These are phyloP conservation scores for Platyscapa corneri DNA, from an alignment of 1,140 invertebrate species.

Conservation along the genomic window DNA sequence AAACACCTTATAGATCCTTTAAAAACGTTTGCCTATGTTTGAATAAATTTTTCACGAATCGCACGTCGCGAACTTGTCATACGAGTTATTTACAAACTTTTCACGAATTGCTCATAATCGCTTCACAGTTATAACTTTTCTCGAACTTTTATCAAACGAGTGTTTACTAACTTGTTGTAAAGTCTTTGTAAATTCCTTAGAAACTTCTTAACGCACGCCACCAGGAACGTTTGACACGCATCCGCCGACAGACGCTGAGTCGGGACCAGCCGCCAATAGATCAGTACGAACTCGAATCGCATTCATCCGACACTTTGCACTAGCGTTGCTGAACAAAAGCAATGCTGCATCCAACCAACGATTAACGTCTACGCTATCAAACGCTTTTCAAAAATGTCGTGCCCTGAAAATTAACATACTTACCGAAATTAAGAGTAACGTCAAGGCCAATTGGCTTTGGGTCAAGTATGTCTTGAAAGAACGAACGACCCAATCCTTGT, in stretches of 20 bases:
- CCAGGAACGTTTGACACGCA: not conserved
- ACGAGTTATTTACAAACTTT: conserved; percentile 20
- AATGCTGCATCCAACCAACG: no score
- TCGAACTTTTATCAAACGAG: not conserved
- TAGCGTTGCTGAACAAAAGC: not conserved
- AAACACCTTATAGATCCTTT: not conserved
- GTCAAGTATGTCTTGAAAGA: no score
- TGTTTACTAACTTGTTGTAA: not conserved
- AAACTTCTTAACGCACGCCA: not conserved
- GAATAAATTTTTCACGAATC: not conserved
- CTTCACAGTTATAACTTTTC: not conserved
- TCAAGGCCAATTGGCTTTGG: no score
- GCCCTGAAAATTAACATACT: no score
- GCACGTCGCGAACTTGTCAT: not conserved
- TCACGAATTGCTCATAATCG: not conserved
- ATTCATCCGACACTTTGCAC: not conserved
- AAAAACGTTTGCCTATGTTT: not conserved
- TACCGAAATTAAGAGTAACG: no score
- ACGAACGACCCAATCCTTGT: no score
- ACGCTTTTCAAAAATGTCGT: no score
- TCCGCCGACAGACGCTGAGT: not conserved
- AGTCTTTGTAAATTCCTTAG: not conserved
- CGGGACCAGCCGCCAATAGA: not conserved
- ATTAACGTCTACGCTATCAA: no score
- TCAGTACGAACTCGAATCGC: not conserved